Conservation (phyloP, 2,797 vertebrate species). For the Linurgus olivaceus region DNA sequence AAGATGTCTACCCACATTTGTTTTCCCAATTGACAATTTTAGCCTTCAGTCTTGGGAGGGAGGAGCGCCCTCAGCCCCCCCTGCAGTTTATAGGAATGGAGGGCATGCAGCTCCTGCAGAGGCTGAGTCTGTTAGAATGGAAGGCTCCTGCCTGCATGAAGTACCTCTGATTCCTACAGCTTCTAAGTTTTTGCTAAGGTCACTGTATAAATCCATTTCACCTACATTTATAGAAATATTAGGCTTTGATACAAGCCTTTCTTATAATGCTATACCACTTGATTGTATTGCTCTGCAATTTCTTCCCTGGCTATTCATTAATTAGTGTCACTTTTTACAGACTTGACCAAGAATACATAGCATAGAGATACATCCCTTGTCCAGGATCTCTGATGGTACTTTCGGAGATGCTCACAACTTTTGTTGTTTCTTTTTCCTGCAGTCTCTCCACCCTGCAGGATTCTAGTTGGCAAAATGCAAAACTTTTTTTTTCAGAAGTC, state of each 20-base stretch:
- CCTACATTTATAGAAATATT: background rate
- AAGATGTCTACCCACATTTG: slow-evolving; percentile 36
- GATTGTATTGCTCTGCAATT: background rate
- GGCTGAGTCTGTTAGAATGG: background rate
- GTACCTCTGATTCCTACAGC: background rate
- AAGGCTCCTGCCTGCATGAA: background rate
- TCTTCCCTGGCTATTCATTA: background rate
- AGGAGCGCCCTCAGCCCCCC: background rate
- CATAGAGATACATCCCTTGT: background rate
- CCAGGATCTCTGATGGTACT: background rate
- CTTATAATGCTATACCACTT: background rate
- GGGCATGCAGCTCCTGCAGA: background rate
- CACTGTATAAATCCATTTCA: background rate
- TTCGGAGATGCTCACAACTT: rapidly evolving
- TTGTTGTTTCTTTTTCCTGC: background rate
- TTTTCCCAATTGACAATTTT: slow-evolving; percentile 37
- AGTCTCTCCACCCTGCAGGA: background rate
- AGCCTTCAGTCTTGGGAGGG: background rate
- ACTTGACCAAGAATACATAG: background rate
- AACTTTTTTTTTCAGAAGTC: background rate
- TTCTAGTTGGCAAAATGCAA: background rate
- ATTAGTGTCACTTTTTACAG: background rate
- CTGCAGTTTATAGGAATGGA: background rate
- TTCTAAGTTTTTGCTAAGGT: background rate
- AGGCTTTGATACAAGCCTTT: background rate